Evolutionary conservation across 35 echinoderm and acorn worm species (phyloP), one percentile per base, ranked within the genome.

Genomic region (Eucidaris tribuloides): DNA sequence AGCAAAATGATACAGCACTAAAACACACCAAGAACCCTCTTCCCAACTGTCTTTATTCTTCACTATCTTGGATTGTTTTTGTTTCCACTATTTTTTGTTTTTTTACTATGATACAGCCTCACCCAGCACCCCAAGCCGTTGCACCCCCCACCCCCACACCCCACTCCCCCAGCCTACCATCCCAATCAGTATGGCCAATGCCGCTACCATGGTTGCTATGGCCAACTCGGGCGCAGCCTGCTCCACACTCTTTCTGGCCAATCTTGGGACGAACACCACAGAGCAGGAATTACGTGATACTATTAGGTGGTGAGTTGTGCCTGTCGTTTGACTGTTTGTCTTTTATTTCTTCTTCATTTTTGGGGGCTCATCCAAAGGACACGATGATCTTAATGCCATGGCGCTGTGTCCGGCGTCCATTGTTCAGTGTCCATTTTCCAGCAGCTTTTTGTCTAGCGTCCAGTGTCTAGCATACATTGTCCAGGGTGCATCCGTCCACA

Each of bases 241-340:
- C 84, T 93, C 96, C 55, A 99, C 96, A 50, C 91, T 99, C 48
- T 99, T 99, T 88, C 70, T 99, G 86, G 96, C 91, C 66, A 99
- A 99, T 83, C 87, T 99, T 65, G 96, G 96, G 66, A 93, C 96
- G 46, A 83, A 86, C 63, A 93, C 96, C 46, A 82, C 90, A 28
- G 96, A 99, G 80, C 83, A 82, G 48, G 96, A 99, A 87, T 91
- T 99, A 46, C 87, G 91, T 80, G 96, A 99, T 44, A 45, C 89
- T 65, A 46, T 89, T 58, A 93, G 84, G 78, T 82, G 96, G 96
- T 99, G 83, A 99, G 96, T 99, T 25, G n/a, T 55, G 40, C n/a
- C 71, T 42, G n/a, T 43, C 42, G 24, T 70, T 41, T 82, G 36
- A 65, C n/a, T 65, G 23, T 61, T 61, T 18, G 23, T 20, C 32